Conservation (phyloP, 2,888 invertebrate species). For the Sarcophaga variegata region DNA sequence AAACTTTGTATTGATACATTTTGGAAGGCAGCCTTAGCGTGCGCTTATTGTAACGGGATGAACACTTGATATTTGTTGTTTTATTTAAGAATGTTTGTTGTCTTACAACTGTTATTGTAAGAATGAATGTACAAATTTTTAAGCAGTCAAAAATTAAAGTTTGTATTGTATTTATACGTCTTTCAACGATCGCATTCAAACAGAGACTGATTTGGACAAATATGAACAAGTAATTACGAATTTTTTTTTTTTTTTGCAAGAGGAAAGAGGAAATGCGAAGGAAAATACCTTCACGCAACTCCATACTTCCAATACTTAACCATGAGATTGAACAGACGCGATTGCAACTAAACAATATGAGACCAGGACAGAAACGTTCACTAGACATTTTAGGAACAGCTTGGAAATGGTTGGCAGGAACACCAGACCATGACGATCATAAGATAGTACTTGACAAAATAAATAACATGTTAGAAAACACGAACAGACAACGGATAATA, state of each 20-base stretch:
- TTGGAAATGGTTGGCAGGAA: constrained; percentile 11
- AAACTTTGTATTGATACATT: too few relatives aligned
- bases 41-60: too few relatives aligned
- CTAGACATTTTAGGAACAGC: not conserved
- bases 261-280: constrained; percentile 8
- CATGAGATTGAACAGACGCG: constrained; percentile 6
- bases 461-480: constrained; percentile 25
- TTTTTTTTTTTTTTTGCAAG: not conserved
- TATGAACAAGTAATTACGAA: constrained; percentile 16
- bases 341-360: constrained; percentile 7
- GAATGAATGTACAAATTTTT: too few relatives aligned
- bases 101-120: too few relatives aligned
- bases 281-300: constrained; percentile 4
- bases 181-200: too few relatives aligned
- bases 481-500: constrained; percentile 23
- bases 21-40: too few relatives aligned
- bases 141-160: too few relatives aligned
- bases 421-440: constrained; percentile 19
- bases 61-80: too few relatives aligned
- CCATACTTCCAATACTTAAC: not conserved
- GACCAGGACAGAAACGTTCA: constrained; percentile 14
- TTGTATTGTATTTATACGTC: too few relatives aligned
- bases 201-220: not conserved
- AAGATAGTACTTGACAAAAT: constrained; percentile 23
- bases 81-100: too few relatives aligned